Evolutionary conservation across 2,888 invertebrate species (phyloP).

Genomic region (Alloplasta piceator): DNA sequence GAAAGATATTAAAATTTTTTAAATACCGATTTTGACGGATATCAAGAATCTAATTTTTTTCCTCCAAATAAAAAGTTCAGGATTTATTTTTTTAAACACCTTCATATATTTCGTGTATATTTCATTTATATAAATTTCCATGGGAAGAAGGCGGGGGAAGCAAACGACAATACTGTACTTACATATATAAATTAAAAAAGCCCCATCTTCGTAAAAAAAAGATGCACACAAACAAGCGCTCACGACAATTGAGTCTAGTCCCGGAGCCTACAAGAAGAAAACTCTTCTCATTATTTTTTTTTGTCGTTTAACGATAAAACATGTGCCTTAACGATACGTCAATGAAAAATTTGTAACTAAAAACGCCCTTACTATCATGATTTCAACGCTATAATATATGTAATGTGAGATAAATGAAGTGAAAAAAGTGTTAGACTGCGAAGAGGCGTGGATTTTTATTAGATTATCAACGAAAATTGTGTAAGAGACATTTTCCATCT

Average conservation of each 20-base stretch:
- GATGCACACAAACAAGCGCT: neutral
- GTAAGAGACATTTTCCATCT: conserved; percentile 21
- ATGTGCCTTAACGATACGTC: neutral
- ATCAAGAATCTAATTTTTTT: neutral
- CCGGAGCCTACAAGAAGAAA: conserved; percentile 23
- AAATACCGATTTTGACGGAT: neutral
- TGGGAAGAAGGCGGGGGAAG: too few relatives aligned
- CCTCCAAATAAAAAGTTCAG: too few relatives aligned
- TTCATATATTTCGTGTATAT: neutral
- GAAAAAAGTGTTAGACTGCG: neutral
- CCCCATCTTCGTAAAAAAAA: neutral
- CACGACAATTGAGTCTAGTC: conserved; percentile 41
- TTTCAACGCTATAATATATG: neutral
- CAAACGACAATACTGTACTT: conserved; percentile 26
- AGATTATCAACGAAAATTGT: conserved; percentile 10
- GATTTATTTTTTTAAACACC: neutral
- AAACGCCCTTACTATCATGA: neutral
- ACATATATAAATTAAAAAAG: conserved; percentile 24
- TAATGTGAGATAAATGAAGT: neutral
- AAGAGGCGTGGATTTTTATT: conserved; percentile 12
- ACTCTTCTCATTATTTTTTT: neutral
- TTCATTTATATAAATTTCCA: conserved; percentile 3
- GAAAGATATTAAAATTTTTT: too few relatives aligned
- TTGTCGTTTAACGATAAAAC: conserved; percentile 1
- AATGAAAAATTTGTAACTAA: neutral